Evolutionary conservation across 2,888 invertebrate genomes (phyloP), one percentile per base, ranked within the genome.

Genomic region (Lacanobia oleracea): DNA sequence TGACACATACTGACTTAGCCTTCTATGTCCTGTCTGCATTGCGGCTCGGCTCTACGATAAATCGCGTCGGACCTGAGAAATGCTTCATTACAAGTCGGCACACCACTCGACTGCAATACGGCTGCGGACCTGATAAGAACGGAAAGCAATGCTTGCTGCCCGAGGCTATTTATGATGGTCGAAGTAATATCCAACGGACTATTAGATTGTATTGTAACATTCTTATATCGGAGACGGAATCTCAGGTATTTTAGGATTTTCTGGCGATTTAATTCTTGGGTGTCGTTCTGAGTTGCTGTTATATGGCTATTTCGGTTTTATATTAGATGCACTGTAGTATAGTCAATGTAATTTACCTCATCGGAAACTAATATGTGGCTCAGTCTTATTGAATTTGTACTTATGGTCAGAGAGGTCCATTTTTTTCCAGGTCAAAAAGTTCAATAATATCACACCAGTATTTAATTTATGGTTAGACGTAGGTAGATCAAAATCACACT

Each of bases 41-140:
- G 18, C 33, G 40, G 83, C 79, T 77, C 79, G 72, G 76, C 83
- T 83, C 75, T 71, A 79, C 89, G 79, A 91, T 92, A 92, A 93
- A 92, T 94, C 90, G 86, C 86, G 86, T 87, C 86, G 85, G 83
- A 86, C 82, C 86, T 86, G 88, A 86, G 91, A 92, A 92, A 93
- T 93, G 93, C 90, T 89, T 90, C 91, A 91, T 93, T 91, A 89
- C 86, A 77, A 86, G 83, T 85, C 84, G 81, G 86, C 84, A 72
- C 75, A 72, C 77, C 73, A 64, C 79, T 64, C 84, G 80, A 74
- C 76, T 82, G 84, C 86, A 74, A 77, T 85, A 85, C 75, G 72
- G 69, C 62, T 67, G 71, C 67, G 71, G 72, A 75, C 70, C 71
- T 82, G 87, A 87, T 87, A 87, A 87, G 81, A 70, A 75, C 77